Percentiles rank a stretch among this genome's conserved stretches.
Conservation (phyloP, 2,797 vertebrate genomes). For the Rhynchotus rufescens region DNA sequence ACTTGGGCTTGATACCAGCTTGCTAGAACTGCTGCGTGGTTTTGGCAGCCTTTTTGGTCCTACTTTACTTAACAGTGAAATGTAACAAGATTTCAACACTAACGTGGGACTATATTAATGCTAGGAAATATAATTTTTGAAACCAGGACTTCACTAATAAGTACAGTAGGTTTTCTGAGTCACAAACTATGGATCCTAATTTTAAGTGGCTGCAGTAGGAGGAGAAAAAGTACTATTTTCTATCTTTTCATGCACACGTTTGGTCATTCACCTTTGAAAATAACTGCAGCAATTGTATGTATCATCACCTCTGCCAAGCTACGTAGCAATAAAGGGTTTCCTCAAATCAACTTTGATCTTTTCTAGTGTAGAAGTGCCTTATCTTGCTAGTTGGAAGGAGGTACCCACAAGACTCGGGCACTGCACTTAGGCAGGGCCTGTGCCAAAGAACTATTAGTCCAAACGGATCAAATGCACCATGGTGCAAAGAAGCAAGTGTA, state of each 20-base stretch:
- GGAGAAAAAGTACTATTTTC: background rate
- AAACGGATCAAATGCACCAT: background rate
- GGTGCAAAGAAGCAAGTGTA: background rate
- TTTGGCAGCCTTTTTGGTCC: background rate
- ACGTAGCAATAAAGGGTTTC: background rate
- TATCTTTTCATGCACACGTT: background rate
- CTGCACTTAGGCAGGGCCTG: background rate
- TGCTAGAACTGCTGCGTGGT: background rate
- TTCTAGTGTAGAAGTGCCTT: background rate
- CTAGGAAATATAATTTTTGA: background rate
- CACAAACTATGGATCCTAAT: background rate
- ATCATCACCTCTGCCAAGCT: background rate
- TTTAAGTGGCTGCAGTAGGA: background rate
- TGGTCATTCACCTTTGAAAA: background rate
- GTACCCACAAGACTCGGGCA: background rate
- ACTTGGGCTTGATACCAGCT: accelerated
- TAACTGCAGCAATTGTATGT: background rate
- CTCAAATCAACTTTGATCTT: background rate
- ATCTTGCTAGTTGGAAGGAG: background rate
- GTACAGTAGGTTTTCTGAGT: background rate
- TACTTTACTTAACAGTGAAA: background rate
- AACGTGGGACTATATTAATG: background rate
- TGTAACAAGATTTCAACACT: background rate
- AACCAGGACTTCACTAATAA: background rate
- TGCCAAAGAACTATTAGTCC: background rate